A percentile compares a stretch with the other conserved stretches of the same genome.
These are phyloP conservation scores for Fundulus diaphanus DNA, from an alignment of 2,797 vertebrate species.

Conservation along the genomic window DNA sequence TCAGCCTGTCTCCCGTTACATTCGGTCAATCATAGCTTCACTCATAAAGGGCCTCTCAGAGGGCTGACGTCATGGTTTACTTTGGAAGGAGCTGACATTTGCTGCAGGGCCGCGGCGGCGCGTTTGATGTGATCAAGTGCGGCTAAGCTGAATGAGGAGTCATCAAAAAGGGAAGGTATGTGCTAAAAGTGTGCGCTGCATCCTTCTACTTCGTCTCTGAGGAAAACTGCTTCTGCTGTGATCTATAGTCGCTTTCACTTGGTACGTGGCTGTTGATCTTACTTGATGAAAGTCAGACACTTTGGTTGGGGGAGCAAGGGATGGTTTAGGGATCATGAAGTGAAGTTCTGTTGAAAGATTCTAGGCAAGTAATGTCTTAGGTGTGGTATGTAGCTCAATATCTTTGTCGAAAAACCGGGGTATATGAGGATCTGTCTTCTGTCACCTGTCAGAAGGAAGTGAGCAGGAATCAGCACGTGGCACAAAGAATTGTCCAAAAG, in stretches of 20 bases:
- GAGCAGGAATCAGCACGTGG: too few species aligned
- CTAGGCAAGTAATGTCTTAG: not conserved
- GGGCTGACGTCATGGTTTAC: conserved; percentile 17
- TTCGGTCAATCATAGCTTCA: conserved; percentile 25
- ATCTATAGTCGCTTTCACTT: conserved; percentile 47
- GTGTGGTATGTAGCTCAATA: too few species aligned
- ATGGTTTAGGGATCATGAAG: too few species aligned
- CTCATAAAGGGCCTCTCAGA: conserved; percentile 17
- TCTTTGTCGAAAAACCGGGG: too few species aligned
- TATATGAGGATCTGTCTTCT: too few species aligned
- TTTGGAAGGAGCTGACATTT: conserved; percentile 27
- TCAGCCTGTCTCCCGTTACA: conserved; percentile 27
- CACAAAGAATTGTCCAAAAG: too few species aligned
- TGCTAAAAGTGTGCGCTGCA: conserved; percentile 25
- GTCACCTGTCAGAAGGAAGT: too few species aligned
- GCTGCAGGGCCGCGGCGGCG: conserved; percentile 3
- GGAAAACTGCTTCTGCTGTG: conserved; percentile 41
- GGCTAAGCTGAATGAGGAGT: conserved; percentile 51
- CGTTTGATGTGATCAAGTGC: conserved; percentile 49
- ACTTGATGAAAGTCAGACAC: not conserved
- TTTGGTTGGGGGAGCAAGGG: not conserved
- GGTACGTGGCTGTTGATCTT: conserved; percentile 25
- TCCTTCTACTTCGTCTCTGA: conserved; percentile 14
- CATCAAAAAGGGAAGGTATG: conserved; percentile 55
- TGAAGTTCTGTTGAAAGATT: not conserved